These are phyloP conservation scores for Troglohyphantes excavatus DNA, from an alignment of 2,888 invertebrate species.

Conservation along the genomic window DNA sequence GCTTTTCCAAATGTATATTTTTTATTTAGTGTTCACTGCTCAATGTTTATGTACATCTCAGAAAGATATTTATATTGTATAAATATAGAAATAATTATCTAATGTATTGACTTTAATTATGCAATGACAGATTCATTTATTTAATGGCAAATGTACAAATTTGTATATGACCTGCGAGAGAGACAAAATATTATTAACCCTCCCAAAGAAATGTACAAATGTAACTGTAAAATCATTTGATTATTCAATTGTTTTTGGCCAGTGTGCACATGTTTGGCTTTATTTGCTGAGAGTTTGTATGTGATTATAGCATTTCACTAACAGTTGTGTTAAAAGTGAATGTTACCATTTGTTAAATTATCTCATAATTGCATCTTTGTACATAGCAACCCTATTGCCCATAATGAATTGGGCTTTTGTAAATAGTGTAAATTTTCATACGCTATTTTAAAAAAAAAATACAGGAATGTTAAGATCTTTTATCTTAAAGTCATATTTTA, in stretches of 20 bases:
- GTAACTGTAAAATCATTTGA: slow-evolving; percentile 38
- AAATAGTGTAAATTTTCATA: slow-evolving; percentile 74
- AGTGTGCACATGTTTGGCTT: slow-evolving; percentile 33
- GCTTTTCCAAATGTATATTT: slow-evolving; percentile 55
- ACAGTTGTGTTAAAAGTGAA: slow-evolving; percentile 55
- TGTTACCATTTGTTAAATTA: slow-evolving; percentile 69
- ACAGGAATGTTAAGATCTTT: slow-evolving; percentile 74
- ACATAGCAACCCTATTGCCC: slow-evolving; percentile 66
- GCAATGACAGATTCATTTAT: slow-evolving; percentile 5
- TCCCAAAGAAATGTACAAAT: slow-evolving; percentile 70
- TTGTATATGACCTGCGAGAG: slow-evolving; percentile 6
- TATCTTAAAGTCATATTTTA: slow-evolving; percentile 71
- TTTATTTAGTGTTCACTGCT: slow-evolving; percentile 52
- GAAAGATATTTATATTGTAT: slow-evolving; percentile 52
- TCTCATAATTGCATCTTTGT: slow-evolving; percentile 61
- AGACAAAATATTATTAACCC: slow-evolving; percentile 36
- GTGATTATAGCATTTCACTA: slow-evolving; percentile 50
- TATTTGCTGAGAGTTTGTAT: slow-evolving; percentile 46
- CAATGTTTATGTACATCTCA: slow-evolving; percentile 54
- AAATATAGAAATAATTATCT: slow-evolving; percentile 35
- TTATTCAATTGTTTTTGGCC: slow-evolving; percentile 46
- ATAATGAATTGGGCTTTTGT: slow-evolving; percentile 65
- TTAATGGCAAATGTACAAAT: slow-evolving; percentile 45
- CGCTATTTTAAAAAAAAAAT: slow-evolving; percentile 70
- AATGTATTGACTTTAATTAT: slow-evolving; percentile 32